These are phyloP conservation scores for Macrosteles quadrilineatus DNA, from an alignment of 1,140 invertebrate species.

Conservation along the genomic window DNA sequence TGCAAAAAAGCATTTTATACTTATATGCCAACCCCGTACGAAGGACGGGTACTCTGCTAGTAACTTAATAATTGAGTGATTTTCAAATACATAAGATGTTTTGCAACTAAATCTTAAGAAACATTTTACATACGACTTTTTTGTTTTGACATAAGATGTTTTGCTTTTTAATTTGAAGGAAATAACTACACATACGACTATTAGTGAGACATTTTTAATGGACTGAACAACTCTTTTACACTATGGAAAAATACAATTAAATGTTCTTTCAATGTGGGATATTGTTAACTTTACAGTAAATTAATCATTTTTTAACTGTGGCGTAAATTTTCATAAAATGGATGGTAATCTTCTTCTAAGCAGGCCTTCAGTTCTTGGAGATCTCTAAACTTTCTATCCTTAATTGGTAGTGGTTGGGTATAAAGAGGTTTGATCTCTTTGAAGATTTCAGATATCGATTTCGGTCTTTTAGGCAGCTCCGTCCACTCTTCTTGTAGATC, in stretches of 20 bases:
- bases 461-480: conserved; percentile 28
- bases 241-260: background rate
- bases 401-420: too few species aligned
- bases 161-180: background rate
- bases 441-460: conserved; percentile 16
- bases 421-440: too few species aligned
- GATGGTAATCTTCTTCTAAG: too few species aligned
- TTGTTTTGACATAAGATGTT: background rate
- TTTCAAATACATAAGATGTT: background rate
- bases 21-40: too few species aligned
- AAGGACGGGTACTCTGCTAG: too few species aligned
- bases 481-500: conserved; percentile 8
- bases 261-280: background rate
- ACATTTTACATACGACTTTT: background rate
- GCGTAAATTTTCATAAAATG: too few species aligned
- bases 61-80: background rate
- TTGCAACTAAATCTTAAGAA: background rate
- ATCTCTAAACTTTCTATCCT: too few species aligned
- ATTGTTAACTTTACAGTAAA: background rate
- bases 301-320: background rate
- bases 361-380: too few species aligned
- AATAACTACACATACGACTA: background rate
- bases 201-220: background rate
- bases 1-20: too few species aligned
- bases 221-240: background rate